phyloP scores from a whole-genome alignment of 2,888 invertebrate genomes.

The Odontothrips loti region DNA sequence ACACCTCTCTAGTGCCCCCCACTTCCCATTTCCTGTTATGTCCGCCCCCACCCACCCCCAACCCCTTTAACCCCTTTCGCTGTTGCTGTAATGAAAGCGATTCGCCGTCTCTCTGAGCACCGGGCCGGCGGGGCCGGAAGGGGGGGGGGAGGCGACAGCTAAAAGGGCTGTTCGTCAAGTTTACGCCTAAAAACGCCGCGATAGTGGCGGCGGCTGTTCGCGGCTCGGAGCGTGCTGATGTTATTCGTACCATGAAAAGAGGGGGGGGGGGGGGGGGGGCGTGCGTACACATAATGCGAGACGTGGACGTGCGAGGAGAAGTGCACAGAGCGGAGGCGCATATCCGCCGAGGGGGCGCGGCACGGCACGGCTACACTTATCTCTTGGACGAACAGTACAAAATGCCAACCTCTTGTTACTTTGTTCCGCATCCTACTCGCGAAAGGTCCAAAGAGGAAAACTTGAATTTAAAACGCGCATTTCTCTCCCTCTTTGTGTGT shows the following conservation, averaged over 20 bases:
- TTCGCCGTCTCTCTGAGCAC: neutral
- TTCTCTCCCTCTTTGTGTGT: too few relatives aligned
- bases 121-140: neutral
- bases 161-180: constrained; percentile 5
- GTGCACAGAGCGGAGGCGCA: too few relatives aligned
- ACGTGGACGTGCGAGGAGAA: too few relatives aligned
- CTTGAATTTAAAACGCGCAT: too few relatives aligned
- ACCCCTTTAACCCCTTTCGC: neutral
- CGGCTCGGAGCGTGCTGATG: neutral
- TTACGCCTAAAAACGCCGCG: neutral
- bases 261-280: neutral
- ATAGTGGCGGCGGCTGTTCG: neutral
- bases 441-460: too few relatives aligned
- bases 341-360: too few relatives aligned
- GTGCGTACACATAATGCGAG: neutral
- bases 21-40: too few relatives aligned
- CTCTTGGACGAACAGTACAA: too few relatives aligned
- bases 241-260: neutral
- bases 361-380: too few relatives aligned
- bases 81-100: neutral
- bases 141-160: neutral
- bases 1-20: too few relatives aligned
- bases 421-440: too few relatives aligned
- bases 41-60: neutral
- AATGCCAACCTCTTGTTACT: too few relatives aligned